phyloP scores from a whole-genome alignment of 2,113 vertebrate genomes.

The Sander lucioperca region DNA sequence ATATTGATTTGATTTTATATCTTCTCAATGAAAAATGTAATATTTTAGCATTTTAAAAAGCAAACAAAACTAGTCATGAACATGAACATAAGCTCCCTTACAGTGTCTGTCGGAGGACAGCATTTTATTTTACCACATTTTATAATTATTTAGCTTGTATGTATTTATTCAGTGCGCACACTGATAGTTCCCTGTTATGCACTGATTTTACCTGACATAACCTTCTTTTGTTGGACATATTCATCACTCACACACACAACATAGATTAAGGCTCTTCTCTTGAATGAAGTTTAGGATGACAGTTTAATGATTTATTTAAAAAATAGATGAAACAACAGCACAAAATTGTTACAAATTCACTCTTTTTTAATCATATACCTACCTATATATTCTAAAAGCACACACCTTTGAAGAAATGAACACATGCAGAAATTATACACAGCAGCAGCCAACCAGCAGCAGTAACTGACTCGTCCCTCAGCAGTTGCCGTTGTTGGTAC shows the following conservation, averaged over 20 bases:
- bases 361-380: slow-evolving; percentile 23
- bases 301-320: slow-evolving; percentile 65
- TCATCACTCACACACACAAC: too few relatives aligned
- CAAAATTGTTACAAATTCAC: slow-evolving; percentile 39
- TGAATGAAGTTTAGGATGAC: not conserved
- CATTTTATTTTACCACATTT: not conserved
- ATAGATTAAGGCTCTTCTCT: not conserved
- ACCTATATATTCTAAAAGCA: slow-evolving; percentile 50
- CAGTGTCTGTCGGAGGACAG: too few relatives aligned
- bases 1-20: too few relatives aligned
- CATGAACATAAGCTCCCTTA: not conserved
- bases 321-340: slow-evolving; percentile 44
- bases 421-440: slow-evolving; percentile 48
- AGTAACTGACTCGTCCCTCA: slow-evolving; percentile 38
- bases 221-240: too few relatives aligned
- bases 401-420: slow-evolving; percentile 50
- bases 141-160: not conserved
- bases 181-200: not conserved
- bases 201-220: not conserved
- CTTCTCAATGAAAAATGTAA: not conserved
- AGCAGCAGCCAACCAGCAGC: slow-evolving; percentile 23
- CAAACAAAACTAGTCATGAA: not conserved
- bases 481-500: slow-evolving; percentile 59
- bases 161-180: not conserved
- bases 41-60: not conserved